Evolutionary conservation across 2,797 vertebrate species (phyloP).

Genomic region (Spinibarbus caldwelli): DNA sequence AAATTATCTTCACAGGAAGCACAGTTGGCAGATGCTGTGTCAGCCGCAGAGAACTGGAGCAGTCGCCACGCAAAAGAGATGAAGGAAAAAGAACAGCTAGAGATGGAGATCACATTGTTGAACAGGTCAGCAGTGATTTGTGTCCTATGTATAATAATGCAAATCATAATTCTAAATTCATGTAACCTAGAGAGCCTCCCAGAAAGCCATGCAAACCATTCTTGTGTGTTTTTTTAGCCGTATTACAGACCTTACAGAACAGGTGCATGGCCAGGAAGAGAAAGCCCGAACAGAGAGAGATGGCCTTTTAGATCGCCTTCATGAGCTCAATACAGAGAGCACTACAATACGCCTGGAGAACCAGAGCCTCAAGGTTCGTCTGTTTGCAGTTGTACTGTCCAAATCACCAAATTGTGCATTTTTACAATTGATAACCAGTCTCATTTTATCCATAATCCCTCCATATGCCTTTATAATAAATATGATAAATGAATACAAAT

Average conservation of each 20-base stretch:
- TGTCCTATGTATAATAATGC: neutral
- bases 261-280: constrained; percentile 79
- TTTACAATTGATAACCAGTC: neutral
- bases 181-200: too few species aligned
- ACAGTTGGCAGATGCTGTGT: constrained; percentile 79
- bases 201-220: neutral
- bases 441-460: neutral
- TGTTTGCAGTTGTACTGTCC: neutral
- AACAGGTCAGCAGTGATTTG: constrained; percentile 79
- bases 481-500: constrained; percentile 45
- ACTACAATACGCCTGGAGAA: constrained; percentile 81
- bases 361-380: constrained; percentile 85
- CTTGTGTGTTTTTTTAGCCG: constrained; percentile 71
- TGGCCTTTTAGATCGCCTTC: constrained; percentile 78
- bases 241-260: constrained; percentile 80
- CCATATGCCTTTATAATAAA: neutral
- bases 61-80: constrained; percentile 77
- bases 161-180: neutral
- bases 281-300: constrained; percentile 80
- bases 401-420: neutral
- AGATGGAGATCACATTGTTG: constrained; percentile 82
- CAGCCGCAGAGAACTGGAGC: constrained; percentile 84
- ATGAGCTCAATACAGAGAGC: constrained; percentile 78
- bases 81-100: constrained; percentile 85
- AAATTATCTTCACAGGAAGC: constrained; percentile 76